Base-by-base conservation (phyloP, 2,797 vertebrate genomes). In the Coccyzus lansbergi region DNA sequence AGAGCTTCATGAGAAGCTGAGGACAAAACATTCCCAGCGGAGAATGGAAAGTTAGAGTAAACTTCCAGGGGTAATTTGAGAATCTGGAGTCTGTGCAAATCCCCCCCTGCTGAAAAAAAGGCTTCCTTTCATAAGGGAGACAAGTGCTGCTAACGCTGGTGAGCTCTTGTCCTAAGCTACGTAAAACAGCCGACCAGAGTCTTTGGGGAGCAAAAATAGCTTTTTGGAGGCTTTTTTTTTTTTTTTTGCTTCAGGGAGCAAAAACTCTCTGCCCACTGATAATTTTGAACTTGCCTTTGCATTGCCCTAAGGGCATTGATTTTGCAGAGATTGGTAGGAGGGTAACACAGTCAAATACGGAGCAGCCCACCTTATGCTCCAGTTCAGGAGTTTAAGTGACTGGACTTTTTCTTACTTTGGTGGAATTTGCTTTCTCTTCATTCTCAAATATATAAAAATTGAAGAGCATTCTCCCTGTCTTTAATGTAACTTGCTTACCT, bases 101-200 rank as follows among this genome's bases (percentile, higher is more conserved):
- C 51, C 29, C 58, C 56, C 46, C 18, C 1, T n/a, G 40, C 53
- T 36, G 28, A 33, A 60, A 38, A 38, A 40, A 59, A 40, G 28
- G 22, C 59, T 24, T 31, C 48, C 67, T 48, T 40, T 26, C 34
- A 1, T 28, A 16, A 14, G 34, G 8, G 7, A 38, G 77, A 38
- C 6, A 3, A 40, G 53, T 8, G 3, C 29, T 33, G 2, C 5
- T 26, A 25, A 15, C 6, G 2, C 40, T 14, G 38, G 18, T 4
- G 58, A 70, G 65, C 64, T 63, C 49, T 42, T 26, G 15, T 38
- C 46, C 5, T 15, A 11, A 46, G 60, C 60, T 20, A 20, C 24
- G 0, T 31, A 20, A 33, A n/a, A 36, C n/a, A 87, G 36, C 46
- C 44, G 24, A 53, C 20, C 16, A 12, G 29, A 58, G 38, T 33